These are phyloP conservation scores for Diaperis boleti DNA, from an alignment of 2,888 invertebrate genomes.

Conservation along the genomic window DNA sequence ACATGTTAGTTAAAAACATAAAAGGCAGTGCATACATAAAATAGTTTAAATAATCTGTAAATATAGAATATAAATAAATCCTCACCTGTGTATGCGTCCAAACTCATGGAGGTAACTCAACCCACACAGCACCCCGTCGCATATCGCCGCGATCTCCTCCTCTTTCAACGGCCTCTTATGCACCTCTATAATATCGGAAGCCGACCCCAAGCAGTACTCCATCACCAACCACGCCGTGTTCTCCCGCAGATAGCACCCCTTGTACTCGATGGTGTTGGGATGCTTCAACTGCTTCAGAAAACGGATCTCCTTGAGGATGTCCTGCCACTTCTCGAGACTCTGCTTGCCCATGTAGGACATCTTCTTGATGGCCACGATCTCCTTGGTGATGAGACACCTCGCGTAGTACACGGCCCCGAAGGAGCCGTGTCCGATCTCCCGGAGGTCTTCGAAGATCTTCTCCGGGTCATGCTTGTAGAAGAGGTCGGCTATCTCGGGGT, in stretches of 20 bases:
- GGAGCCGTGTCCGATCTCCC: slow-evolving; percentile 99
- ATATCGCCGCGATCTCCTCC: slow-evolving; percentile 97
- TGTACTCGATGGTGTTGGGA: slow-evolving; percentile 98
- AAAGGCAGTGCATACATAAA: too few relatives aligned
- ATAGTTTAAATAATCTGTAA: too few relatives aligned
- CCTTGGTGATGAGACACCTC: slow-evolving; percentile 91
- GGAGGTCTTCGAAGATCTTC: slow-evolving; percentile 95
- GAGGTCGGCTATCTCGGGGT: slow-evolving; percentile 95
- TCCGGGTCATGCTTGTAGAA: slow-evolving; percentile 97
- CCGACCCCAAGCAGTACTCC: slow-evolving; percentile 99
- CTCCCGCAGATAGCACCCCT: slow-evolving; percentile 97
- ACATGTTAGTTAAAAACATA: too few relatives aligned
- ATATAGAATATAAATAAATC: too few relatives aligned
- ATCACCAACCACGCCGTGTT: slow-evolving; percentile 99
- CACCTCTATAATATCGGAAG: slow-evolving; percentile 99
- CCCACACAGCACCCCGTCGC: slow-evolving; percentile 93
- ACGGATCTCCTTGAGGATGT: slow-evolving; percentile 98
- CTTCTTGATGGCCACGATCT: slow-evolving; percentile 99
- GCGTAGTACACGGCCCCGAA: slow-evolving; percentile 99
- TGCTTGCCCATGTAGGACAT: slow-evolving; percentile 99
- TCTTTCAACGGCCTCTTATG: slow-evolving; percentile 96
- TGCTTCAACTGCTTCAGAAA: slow-evolving; percentile 96
- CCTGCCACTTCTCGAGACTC: slow-evolving; percentile 98
- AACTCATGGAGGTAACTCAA: slow-evolving; percentile 94
- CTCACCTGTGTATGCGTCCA: slow-evolving; percentile 75